phyloP scores from a whole-genome alignment of 1,140 invertebrate genomes.

The Phenacoccus solenopsis region DNA sequence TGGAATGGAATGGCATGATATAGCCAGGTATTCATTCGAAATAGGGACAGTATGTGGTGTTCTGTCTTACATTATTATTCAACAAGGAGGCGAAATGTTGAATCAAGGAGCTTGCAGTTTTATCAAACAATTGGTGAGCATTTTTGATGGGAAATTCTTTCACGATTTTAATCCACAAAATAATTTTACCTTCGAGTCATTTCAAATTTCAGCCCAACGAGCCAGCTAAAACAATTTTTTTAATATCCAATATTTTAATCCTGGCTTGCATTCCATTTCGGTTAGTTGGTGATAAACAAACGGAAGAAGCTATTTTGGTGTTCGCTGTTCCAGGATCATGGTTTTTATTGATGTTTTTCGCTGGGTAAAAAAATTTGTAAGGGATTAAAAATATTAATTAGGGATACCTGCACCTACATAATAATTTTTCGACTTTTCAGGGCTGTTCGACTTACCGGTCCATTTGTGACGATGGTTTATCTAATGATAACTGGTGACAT shows the following conservation, averaged over 20 bases:
- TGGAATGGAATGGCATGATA: slow-evolving; percentile 38
- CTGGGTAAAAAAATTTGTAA: slow-evolving; percentile 53
- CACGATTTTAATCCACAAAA: not conserved
- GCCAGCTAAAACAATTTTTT: slow-evolving; percentile 86
- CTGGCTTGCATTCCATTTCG: slow-evolving; percentile 83
- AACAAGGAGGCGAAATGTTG: slow-evolving; percentile 85
- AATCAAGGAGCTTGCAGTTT: slow-evolving; percentile 85
- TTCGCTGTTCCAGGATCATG: slow-evolving; percentile 88
- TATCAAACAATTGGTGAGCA: slow-evolving; percentile 76
- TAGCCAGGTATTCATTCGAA: slow-evolving; percentile 60
- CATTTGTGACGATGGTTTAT: slow-evolving; percentile 98
- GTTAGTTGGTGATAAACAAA: slow-evolving; percentile 50
- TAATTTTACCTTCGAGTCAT: slow-evolving; percentile 6
- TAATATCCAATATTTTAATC: slow-evolving; percentile 85
- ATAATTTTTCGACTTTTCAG: slow-evolving; percentile 40
- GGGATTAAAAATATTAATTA: slow-evolving; percentile 1
- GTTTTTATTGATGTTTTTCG: slow-evolving; percentile 97
- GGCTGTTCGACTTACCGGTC: slow-evolving; percentile 81
- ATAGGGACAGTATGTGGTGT: slow-evolving; percentile 71
- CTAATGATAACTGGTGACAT: slow-evolving; percentile 96
- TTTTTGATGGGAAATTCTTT: slow-evolving; percentile 23
- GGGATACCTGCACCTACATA: too few relatives aligned
- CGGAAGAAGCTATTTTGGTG: slow-evolving; percentile 83
- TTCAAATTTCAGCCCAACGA: slow-evolving; percentile 62
- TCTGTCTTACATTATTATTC: slow-evolving; percentile 73